Conservation (phyloP, 2,113 vertebrate species). For the Oreocharis arfaki region DNA sequence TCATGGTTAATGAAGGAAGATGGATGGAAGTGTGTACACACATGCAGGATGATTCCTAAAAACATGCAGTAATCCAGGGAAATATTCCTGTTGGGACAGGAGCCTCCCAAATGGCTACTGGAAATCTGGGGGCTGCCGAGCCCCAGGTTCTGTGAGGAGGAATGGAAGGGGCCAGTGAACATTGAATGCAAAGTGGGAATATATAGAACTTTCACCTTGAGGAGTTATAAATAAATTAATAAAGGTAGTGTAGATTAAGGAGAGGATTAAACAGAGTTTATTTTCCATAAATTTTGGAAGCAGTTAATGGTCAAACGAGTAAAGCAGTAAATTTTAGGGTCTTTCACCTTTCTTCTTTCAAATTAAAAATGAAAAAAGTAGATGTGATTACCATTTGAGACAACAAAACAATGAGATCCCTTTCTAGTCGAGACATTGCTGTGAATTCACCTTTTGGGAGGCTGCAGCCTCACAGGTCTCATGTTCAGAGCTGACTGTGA, state of each 20-base stretch:
- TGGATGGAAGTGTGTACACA: not conserved
- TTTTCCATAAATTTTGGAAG: not conserved
- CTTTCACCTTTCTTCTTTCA: not conserved
- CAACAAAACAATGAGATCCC: not conserved
- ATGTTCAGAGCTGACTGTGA: slow-evolving; percentile 11
- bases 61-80: not conserved
- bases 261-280: not conserved
- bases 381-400: not conserved
- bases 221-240: not conserved
- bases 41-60: not conserved
- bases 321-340: not conserved
- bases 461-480: not conserved
- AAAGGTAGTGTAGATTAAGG: not conserved
- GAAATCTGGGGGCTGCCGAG: not conserved
- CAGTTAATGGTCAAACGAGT: not conserved
- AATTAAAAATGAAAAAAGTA: not conserved
- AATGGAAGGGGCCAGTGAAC: not conserved
- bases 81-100: not conserved
- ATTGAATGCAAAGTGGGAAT: not conserved
- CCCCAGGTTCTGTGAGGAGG: not conserved
- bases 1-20: not conserved
- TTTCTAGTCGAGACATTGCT: not conserved
- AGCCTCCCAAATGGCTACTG: not conserved
- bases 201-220: not conserved
- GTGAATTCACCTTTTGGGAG: slow-evolving; percentile 23